phyloP scores from a whole-genome alignment of 2,113 vertebrate species.

The Macquaria ambigua region DNA sequence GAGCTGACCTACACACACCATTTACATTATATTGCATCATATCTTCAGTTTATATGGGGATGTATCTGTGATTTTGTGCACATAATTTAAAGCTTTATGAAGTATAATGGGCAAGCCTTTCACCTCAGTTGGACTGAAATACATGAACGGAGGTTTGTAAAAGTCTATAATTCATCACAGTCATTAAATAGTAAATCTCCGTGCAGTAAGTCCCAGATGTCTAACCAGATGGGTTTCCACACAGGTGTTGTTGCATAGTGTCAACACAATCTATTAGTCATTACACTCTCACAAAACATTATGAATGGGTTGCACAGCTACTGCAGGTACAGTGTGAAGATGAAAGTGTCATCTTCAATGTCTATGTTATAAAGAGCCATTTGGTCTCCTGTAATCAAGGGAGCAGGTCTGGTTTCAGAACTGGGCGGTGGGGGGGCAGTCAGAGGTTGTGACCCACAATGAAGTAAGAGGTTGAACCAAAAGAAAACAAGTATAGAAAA shows the following conservation, averaged over 20 bases:
- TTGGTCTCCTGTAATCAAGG: background rate
- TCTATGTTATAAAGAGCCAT: background rate
- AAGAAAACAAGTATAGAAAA: background rate
- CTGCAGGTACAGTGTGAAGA: background rate
- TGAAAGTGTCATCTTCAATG: background rate
- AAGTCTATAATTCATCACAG: conserved; percentile 1
- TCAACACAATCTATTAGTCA: conserved; percentile 11
- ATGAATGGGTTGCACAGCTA: background rate
- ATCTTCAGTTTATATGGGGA: background rate
- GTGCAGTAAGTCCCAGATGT: conserved; percentile 19
- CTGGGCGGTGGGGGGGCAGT: too few relatives aligned
- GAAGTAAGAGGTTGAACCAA: background rate
- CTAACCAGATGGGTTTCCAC: conserved; percentile 25
- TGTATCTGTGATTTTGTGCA: background rate
- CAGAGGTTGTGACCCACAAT: background rate
- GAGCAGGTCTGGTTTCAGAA: background rate
- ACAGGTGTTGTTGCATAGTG: background rate
- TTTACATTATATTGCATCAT: background rate
- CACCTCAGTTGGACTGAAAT: background rate
- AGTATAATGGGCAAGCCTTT: background rate
- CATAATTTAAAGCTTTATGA: background rate
- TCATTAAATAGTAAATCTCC: background rate
- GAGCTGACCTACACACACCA: background rate
- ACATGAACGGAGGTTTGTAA: background rate
- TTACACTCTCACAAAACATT: background rate